phyloP scores from a whole-genome alignment of 2,888 invertebrate species.

The Danaus chrysippus region DNA sequence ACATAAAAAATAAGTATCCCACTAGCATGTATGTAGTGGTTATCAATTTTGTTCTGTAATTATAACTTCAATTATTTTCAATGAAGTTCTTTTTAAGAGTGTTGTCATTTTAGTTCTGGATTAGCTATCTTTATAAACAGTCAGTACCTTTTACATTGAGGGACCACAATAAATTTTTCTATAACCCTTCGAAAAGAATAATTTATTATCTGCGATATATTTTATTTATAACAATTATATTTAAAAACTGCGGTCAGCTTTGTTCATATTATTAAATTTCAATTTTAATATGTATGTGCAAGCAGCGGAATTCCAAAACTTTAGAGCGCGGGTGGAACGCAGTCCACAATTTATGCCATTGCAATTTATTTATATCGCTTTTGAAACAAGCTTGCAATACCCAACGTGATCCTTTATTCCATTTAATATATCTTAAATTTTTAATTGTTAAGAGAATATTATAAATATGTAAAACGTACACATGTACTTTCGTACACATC shows the following conservation, averaged over 20 bases:
- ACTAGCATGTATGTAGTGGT: no score
- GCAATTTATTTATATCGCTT: conserved; percentile 11
- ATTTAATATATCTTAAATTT: not conserved
- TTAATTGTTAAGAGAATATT: not conserved
- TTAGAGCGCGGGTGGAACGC: conserved; percentile 17
- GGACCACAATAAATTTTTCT: not conserved
- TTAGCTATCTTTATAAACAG: no score
- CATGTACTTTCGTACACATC: no score
- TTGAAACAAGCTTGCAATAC: conserved; percentile 14
- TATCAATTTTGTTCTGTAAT: no score
- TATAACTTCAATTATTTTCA: no score
- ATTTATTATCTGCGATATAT: not conserved
- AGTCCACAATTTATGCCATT: conserved; percentile 19
- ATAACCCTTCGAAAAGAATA: not conserved
- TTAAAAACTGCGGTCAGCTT: conserved; percentile 12
- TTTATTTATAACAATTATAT: conserved; percentile 7
- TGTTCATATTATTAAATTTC: conserved; percentile 21
- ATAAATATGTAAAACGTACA: no score
- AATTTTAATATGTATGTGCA: conserved; percentile 20
- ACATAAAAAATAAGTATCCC: no score
- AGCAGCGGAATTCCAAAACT: conserved; percentile 20
- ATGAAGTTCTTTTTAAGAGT: no score
- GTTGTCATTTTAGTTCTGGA: no score
- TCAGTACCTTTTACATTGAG: no score
- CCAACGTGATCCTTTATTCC: conserved; percentile 1